These are phyloP conservation scores for Sylvietta virens DNA, from an alignment of 2,113 vertebrate species.

Conservation along the genomic window DNA sequence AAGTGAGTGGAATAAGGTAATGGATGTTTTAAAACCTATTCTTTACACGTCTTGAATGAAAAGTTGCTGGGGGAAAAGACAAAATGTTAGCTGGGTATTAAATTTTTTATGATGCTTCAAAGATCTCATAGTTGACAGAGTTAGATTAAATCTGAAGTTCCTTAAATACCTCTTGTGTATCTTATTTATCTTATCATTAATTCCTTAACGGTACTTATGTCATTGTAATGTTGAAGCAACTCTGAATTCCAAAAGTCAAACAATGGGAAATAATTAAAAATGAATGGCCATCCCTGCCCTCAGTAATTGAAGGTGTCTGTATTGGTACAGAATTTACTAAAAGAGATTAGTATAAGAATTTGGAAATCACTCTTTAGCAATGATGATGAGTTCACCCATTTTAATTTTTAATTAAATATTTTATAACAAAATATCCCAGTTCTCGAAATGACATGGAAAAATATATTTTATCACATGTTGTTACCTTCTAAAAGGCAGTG, in stretches of 20 bases:
- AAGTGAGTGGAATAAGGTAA: slow-evolving; percentile 88
- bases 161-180: neutral
- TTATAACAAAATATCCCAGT: neutral
- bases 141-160: neutral
- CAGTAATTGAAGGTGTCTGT: neutral
- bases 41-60: neutral
- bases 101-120: neutral
- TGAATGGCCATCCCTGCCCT: neutral
- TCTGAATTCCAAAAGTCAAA: neutral
- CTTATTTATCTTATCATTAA: too few relatives aligned
- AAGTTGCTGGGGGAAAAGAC: neutral
- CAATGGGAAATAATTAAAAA: neutral
- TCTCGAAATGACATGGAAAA: neutral
- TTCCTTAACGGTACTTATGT: neutral
- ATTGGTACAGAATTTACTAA: neutral
- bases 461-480: neutral
- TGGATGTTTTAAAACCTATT: neutral
- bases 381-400: neutral
- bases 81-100: neutral
- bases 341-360: neutral
- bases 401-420: neutral
- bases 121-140: neutral
- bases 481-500: neutral
- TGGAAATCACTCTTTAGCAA: neutral
- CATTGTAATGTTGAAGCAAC: neutral